Evolutionary conservation across 2,888 invertebrate genomes (phyloP).

Genomic region (Andricus curvator): DNA sequence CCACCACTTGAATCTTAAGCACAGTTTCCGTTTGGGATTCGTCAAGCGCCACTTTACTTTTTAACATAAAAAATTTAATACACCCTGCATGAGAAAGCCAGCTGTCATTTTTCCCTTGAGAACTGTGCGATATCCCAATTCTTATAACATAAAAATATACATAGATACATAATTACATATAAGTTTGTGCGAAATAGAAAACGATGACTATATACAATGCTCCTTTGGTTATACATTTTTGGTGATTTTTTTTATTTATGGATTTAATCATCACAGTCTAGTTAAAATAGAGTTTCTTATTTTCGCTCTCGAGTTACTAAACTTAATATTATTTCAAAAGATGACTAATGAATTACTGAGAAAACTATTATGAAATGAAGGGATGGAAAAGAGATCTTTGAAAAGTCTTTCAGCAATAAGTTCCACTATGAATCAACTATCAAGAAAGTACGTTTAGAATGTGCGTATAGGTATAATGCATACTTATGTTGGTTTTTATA

Average conservation of each 20-base stretch:
- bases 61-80: conserved; percentile 17
- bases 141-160: conserved; percentile 28
- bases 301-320: neutral
- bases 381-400: neutral
- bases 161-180: neutral
- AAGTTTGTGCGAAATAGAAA: conserved; percentile 1
- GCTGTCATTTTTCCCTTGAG: neutral
- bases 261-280: conserved; percentile 1
- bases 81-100: conserved; percentile 5
- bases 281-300: neutral
- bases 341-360: neutral
- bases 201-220: neutral
- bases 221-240: conserved; percentile 26
- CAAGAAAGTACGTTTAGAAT: neutral
- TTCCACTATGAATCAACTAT: neutral
- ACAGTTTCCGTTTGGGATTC: conserved; percentile 66
- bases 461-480: neutral
- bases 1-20: conserved; percentile 65
- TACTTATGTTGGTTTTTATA: neutral
- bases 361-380: neutral
- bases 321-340: neutral
- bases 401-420: neutral
- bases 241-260: neutral
- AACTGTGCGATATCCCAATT: conserved; percentile 22
- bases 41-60: conserved; percentile 55